Conservation (phyloP, 2,113 vertebrate genomes). For the Mustela nigripes region DNA sequence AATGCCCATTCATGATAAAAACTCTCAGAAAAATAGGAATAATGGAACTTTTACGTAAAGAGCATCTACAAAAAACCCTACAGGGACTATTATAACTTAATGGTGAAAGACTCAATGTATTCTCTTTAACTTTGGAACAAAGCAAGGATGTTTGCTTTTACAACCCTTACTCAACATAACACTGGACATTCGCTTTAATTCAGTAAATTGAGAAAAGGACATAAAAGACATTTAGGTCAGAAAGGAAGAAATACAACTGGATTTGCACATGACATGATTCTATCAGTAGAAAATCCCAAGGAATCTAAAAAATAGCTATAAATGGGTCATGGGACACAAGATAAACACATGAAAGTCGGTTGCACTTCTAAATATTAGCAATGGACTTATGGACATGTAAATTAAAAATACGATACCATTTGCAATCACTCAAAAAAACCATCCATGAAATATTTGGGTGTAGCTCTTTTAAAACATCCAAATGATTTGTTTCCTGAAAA, state of each 20-base stretch:
- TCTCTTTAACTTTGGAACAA: not conserved
- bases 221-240: not conserved
- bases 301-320: not conserved
- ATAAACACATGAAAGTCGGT: not conserved
- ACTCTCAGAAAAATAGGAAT: not conserved
- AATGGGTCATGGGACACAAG: not conserved
- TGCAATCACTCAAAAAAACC: not conserved
- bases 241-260: not conserved
- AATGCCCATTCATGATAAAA: not conserved
- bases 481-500: not conserved
- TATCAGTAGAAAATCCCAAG: not conserved
- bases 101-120: not conserved
- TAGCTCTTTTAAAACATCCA: not conserved
- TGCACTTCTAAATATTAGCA: not conserved
- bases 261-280: not conserved
- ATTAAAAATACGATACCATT: not conserved
- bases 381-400: not conserved
- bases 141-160: not conserved
- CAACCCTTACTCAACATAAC: not conserved
- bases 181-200: not conserved
- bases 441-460: not conserved
- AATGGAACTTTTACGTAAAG: not conserved
- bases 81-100: not conserved
- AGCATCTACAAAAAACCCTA: not conserved
- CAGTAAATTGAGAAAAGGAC: not conserved